Conservation (phyloP, 2,797 vertebrate species). For the Bufotes viridis region DNA sequence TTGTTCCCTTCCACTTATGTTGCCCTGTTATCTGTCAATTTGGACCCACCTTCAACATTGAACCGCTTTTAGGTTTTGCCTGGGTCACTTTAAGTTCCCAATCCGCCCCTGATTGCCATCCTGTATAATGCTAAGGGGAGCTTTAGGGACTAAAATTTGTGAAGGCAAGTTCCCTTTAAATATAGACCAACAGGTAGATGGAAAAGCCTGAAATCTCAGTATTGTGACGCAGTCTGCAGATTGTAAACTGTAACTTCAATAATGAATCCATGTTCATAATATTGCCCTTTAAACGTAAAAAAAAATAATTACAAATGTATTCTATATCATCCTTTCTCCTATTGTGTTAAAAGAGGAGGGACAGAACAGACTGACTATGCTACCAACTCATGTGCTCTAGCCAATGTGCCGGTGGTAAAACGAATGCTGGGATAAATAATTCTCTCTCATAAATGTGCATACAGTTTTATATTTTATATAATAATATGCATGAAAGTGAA, state of each 20-base stretch:
- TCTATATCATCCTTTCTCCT: background rate
- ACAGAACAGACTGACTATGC: constrained; percentile 13
- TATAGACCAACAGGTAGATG: background rate
- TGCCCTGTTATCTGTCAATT: no score
- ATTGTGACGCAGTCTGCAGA: background rate
- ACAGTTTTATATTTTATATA: constrained; percentile 59
- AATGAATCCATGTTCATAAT: background rate
- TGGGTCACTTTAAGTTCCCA: no score
- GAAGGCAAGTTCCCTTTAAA: no score
- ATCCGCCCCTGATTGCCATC: no score
- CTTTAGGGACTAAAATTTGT: no score
- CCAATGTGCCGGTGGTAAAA: constrained; percentile 49
- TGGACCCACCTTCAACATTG: no score
- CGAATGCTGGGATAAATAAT: constrained; percentile 53
- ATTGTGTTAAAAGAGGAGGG: background rate
- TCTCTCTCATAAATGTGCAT: constrained; percentile 56
- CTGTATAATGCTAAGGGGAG: no score
- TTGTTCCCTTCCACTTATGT: no score
- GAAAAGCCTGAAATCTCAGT: background rate
- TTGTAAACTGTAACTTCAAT: no score
- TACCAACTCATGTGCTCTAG: constrained; percentile 48
- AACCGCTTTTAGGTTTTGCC: no score
- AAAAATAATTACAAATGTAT: background rate
- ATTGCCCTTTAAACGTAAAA: background rate
- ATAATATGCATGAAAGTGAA: constrained; percentile 60